Evolutionary conservation across 2,797 vertebrate species (phyloP).

Genomic region (Myiothlypis chrysogaster): DNA sequence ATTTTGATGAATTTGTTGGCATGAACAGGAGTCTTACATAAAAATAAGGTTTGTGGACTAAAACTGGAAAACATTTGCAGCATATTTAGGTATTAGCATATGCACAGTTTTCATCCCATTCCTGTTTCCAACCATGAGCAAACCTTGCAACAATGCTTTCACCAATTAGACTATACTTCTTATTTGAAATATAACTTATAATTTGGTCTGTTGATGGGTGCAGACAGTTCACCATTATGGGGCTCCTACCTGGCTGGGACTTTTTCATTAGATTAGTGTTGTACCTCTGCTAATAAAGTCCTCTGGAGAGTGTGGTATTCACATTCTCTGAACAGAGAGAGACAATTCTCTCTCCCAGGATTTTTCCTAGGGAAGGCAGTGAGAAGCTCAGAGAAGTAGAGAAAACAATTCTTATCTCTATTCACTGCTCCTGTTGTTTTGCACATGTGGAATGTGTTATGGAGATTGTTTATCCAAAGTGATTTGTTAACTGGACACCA

Average conservation of each 20-base stretch:
- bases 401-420: too few relatives aligned
- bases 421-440: too few relatives aligned
- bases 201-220: not conserved
- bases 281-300: not conserved
- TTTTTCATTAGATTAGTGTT: not conserved
- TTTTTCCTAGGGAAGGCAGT: too few relatives aligned
- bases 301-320: not conserved
- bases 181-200: not conserved
- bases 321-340: too few relatives aligned
- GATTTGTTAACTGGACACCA: too few relatives aligned
- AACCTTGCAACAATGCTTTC: not conserved
- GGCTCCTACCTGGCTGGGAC: not conserved
- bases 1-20: not conserved
- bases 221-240: rapidly evolving
- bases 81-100: not conserved
- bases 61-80: not conserved
- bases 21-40: not conserved
- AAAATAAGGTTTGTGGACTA: not conserved
- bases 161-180: not conserved
- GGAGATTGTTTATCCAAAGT: too few relatives aligned
- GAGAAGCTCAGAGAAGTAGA: too few relatives aligned
- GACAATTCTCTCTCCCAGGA: too few relatives aligned
- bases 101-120: not conserved
- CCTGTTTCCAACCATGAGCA: not conserved
- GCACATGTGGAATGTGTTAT: too few relatives aligned